Evolutionary conservation across 1,140 invertebrate genomes (phyloP), one percentile per base, ranked within the genome.

Genomic region (Drosophila repletoides): DNA sequence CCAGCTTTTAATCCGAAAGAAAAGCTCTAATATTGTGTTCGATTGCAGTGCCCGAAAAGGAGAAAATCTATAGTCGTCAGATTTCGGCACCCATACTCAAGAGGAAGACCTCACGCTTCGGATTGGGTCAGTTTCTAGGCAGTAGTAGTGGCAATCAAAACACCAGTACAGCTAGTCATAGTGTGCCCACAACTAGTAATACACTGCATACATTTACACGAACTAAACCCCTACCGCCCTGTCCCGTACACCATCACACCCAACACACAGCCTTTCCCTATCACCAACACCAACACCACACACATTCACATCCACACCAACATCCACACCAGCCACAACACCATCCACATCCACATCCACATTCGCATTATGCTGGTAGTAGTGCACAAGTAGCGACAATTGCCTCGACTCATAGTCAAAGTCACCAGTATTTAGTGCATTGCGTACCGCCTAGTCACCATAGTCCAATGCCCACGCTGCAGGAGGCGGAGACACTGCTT

Each of bases 101-200:
- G 92, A 92, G 96, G 91, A 97, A 97, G 93, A 97, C 94, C 79
- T 97, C 96, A 53, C 94, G 96, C 84, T 97, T 98, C 91, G 96
- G 96, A 88, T 92, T 97, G 90, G 96, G 96, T 93, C 95, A 96
- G 93, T 95, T 96, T 91, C 92, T 95, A 92, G 84, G 88, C 72
- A 83, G 79, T 87, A 76, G 88, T 89, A 87, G 84, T 87, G 64
- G 80, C 76, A 89, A 87, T 41, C 88, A 88, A 68, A 68, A 53
- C 36, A 64, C 64, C 28, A 87, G 59, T 63, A 60, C 73, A 71
- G 92, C 88, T 88, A 77, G 70, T 76, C 67, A 84, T 76, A 84
- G 76, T 80, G 59, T 66, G 55, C 48, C 66, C 71, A 72, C 71
- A 41, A 61, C 77, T 64, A 65, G 66, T 66, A 69, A 64, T 59